Conservation (phyloP, 2,113 vertebrate genomes). For the Tretioscincus oriximinensis region DNA sequence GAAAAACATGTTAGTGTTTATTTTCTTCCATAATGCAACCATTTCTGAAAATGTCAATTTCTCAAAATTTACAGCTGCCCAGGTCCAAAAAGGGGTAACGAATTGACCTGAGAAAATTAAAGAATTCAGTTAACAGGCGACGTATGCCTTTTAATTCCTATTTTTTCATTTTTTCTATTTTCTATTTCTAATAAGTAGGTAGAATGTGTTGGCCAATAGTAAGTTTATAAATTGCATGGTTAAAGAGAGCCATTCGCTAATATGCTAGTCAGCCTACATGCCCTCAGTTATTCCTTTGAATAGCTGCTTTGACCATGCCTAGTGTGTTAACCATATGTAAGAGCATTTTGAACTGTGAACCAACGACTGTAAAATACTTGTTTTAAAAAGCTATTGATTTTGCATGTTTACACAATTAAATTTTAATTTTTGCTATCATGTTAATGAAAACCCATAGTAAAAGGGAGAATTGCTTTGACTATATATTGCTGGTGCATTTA, state of each 20-base stretch:
- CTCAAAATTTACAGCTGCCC: constrained; percentile 75
- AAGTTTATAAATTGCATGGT: constrained; percentile 65
- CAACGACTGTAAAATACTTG: constrained; percentile 49
- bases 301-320: constrained; percentile 71
- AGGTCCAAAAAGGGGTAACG: constrained; percentile 67
- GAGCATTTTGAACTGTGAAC: constrained; percentile 54
- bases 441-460: constrained; percentile 44
- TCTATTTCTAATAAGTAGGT: constrained; percentile 66
- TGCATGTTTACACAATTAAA: constrained; percentile 69
- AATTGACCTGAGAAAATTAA: constrained; percentile 72
- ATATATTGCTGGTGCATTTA: constrained; percentile 56
- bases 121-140: constrained; percentile 73
- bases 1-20: constrained; percentile 64
- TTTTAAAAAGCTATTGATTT: constrained; percentile 65
- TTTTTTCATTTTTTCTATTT: constrained; percentile 66
- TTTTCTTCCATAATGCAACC: constrained; percentile 71
- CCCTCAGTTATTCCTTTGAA: constrained; percentile 47
- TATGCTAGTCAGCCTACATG: constrained; percentile 53
- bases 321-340: constrained; percentile 58
- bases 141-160: constrained; percentile 71
- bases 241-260: constrained; percentile 65
- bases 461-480: constrained; percentile 58
- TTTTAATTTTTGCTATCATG: constrained; percentile 58
- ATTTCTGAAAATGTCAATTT: constrained; percentile 75
- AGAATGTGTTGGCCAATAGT: constrained; percentile 61